A percentile compares a stretch with the other conserved stretches of the same genome.
Conservation (phyloP, 2,797 vertebrate genomes). For the Zalophus californianus region DNA sequence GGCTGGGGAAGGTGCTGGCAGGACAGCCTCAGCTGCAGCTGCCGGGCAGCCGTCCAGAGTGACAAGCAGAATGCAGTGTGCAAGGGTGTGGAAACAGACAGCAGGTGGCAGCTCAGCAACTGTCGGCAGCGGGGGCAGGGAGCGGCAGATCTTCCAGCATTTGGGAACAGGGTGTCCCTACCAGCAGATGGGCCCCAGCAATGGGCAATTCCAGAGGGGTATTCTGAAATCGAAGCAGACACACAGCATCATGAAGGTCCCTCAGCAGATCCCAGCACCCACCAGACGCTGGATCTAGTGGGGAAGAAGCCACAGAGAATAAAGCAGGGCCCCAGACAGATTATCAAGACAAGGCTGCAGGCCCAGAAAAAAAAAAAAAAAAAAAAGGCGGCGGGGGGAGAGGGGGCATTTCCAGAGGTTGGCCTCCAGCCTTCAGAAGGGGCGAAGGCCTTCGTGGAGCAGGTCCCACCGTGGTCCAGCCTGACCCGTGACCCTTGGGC, state of each 20-base stretch:
- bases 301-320: too few relatives aligned
- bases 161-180: neutral
- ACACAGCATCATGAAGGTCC: neutral
- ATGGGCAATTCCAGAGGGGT: neutral
- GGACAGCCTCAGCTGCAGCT: conserved; percentile 73
- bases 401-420: neutral
- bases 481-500: neutral
- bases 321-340: neutral
- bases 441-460: neutral
- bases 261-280: neutral
- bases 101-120: conserved; percentile 63
- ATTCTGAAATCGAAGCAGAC: neutral
- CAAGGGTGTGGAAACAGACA: conserved; percentile 61
- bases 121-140: neutral
- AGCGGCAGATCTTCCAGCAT: neutral
- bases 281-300: neutral
- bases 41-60: conserved; percentile 73
- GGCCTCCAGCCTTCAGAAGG: neutral
- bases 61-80: conserved; percentile 47
- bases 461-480: neutral
- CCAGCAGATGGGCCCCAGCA: conserved; percentile 63
- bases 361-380: neutral
- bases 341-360: neutral
- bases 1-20: conserved; percentile 73
- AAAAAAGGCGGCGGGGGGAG: neutral